These are phyloP conservation scores for Rhopalosiphum nymphaeae DNA, from an alignment of 2,888 invertebrate species.

Conservation along the genomic window DNA sequence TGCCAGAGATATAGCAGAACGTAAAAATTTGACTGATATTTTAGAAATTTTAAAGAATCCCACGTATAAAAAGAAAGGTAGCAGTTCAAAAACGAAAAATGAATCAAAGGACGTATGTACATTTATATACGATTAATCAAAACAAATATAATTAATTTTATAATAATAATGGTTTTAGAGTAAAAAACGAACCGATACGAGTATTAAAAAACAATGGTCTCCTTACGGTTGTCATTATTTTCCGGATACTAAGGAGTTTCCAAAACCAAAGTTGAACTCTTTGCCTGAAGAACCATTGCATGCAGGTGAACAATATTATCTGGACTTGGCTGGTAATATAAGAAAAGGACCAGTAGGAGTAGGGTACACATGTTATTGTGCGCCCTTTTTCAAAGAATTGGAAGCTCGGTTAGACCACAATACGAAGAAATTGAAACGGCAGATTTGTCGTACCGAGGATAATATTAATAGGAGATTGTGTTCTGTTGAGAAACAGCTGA, in stretches of 20 bases:
- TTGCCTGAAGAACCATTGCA: constrained; percentile 87
- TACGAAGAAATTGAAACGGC: constrained; percentile 82
- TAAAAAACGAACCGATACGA: constrained; percentile 52
- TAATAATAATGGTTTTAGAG: constrained; percentile 34
- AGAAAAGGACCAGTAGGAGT: constrained; percentile 96
- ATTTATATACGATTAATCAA: constrained; percentile 12
- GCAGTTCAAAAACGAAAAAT: constrained; percentile 47
- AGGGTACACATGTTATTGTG: constrained; percentile 93
- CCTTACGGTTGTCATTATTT: constrained; percentile 94
- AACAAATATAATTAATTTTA: not conserved
- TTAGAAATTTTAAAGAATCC: constrained; percentile 78
- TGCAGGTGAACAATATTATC: constrained; percentile 92
- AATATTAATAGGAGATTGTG: constrained; percentile 83
- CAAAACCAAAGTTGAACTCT: constrained; percentile 86
- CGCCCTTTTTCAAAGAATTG: constrained; percentile 89
- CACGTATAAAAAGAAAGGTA: constrained; percentile 41
- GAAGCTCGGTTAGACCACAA: constrained; percentile 86
- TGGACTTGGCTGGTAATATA: constrained; percentile 94
- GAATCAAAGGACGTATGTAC: constrained; percentile 36
- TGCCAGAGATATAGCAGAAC: constrained; percentile 87
- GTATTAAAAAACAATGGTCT: constrained; percentile 75
- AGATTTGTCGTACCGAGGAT: constrained; percentile 84
- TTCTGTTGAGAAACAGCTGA: constrained; percentile 62
- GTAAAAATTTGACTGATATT: constrained; percentile 89
- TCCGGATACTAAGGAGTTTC: constrained; percentile 87